Percentiles rank a stretch among this genome's conserved stretches.
Evolutionary conservation across 2,797 vertebrate species (phyloP).

Genomic region (Acanthiza pusilla): DNA sequence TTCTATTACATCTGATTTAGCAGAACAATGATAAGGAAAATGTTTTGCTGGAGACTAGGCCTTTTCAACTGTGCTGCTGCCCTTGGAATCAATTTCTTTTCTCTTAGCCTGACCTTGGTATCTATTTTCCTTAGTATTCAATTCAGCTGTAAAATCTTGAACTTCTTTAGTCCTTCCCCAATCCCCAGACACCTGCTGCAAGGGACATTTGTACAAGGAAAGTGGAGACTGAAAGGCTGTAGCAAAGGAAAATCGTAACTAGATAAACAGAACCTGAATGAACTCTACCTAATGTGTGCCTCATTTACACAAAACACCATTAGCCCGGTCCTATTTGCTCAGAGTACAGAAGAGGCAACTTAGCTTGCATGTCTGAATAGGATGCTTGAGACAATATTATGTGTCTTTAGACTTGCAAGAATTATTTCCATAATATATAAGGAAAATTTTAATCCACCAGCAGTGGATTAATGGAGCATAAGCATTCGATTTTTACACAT

Average conservation of each 20-base stretch:
- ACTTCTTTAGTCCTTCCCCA: constrained; percentile 43
- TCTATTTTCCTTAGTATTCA: constrained; percentile 40
- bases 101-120: constrained; percentile 66
- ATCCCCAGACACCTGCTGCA: background rate
- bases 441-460: constrained; percentile 48
- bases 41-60: constrained; percentile 47
- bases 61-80: constrained; percentile 46
- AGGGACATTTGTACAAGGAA: constrained; percentile 11
- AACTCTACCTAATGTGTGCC: background rate
- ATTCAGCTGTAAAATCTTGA: constrained; percentile 61
- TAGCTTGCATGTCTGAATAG: background rate
- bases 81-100: constrained; percentile 70
- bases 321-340: constrained; percentile 42
- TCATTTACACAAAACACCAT: constrained; percentile 57
- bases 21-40: constrained; percentile 41
- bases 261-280: constrained; percentile 4
- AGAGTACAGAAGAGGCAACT: constrained; percentile 12
- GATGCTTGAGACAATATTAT: background rate
- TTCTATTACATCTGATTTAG: background rate
- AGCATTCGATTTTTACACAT: constrained; percentile 3
- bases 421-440: constrained; percentile 22
- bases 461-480: background rate
- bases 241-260: constrained; percentile 21
- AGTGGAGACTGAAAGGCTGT: background rate
- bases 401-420: background rate